A percentile compares a stretch with the other conserved stretches of the same genome.
phyloP scores from a whole-genome alignment of 2,113 vertebrate species.

The Calyptommatus sinebrachiatus region DNA sequence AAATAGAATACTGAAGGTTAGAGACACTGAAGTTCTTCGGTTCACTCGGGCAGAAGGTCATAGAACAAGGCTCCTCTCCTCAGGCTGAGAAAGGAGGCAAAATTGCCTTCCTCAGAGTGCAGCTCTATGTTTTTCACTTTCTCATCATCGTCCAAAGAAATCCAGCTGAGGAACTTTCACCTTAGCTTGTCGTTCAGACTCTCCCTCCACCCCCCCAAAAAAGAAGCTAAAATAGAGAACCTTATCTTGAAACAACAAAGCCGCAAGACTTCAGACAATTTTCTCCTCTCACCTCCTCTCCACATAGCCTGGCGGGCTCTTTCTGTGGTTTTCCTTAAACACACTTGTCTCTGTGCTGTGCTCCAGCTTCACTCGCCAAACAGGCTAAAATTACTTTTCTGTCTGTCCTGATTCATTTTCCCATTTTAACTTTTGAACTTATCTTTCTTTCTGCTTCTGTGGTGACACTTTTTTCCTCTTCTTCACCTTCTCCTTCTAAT shows the following conservation, averaged over 20 bases:
- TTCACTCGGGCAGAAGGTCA: neutral
- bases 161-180: neutral
- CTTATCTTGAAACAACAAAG: constrained; percentile 47
- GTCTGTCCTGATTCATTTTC: constrained; percentile 53
- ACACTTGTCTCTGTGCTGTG: constrained; percentile 20
- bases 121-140: neutral
- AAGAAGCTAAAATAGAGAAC: constrained; percentile 35
- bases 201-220: neutral
- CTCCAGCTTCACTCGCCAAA: constrained; percentile 33
- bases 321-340: constrained; percentile 10
- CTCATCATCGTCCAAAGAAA: neutral
- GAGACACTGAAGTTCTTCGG: too few relatives aligned
- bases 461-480: constrained; percentile 17
- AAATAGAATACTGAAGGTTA: too few relatives aligned
- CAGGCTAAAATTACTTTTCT: constrained; percentile 54
- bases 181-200: neutral
- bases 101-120: too few relatives aligned
- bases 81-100: neutral
- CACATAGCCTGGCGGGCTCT: constrained; percentile 17
- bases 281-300: constrained; percentile 16
- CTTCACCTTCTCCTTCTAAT: constrained; percentile 36
- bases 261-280: constrained; percentile 17
- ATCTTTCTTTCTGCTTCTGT: constrained; percentile 49
- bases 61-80: neutral
- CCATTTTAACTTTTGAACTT: constrained; percentile 51